phyloP scores from a whole-genome alignment of 2,113 vertebrate species.

The Atherinomorus stipes region DNA sequence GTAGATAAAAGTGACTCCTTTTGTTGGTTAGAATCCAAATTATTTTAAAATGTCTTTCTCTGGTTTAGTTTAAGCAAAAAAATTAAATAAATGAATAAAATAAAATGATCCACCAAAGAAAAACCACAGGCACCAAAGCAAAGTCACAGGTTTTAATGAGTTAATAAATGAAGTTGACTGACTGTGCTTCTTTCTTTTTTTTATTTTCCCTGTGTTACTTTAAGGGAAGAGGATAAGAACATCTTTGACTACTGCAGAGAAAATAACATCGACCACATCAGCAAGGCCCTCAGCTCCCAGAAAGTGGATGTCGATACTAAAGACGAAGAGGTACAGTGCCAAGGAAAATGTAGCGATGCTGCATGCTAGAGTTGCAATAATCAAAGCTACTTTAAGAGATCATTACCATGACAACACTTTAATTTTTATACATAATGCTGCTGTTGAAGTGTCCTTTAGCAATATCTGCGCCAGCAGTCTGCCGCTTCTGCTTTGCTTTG shows the following conservation, averaged over 20 bases:
- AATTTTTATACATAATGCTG: neutral
- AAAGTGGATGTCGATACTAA: slow-evolving; percentile 90
- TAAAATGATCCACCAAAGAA: neutral
- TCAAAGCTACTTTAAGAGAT: neutral
- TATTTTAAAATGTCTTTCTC: too few species aligned
- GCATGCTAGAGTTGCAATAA: neutral
- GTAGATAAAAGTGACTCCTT: too few species aligned
- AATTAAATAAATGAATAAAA: neutral
- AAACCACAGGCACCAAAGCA: neutral
- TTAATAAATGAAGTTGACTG: slow-evolving; percentile 5
- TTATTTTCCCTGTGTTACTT: slow-evolving; percentile 41
- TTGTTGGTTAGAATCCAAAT: too few species aligned
- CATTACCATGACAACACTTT: neutral
- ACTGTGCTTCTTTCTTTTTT: neutral
- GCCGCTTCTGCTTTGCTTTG: neutral
- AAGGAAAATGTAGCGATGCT: slow-evolving; percentile 3
- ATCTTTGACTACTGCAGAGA: slow-evolving; percentile 99
- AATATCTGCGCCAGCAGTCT: slow-evolving; percentile 9
- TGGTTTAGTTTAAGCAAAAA: too few species aligned
- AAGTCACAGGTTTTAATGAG: neutral
- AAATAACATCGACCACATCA: slow-evolving; percentile 94
- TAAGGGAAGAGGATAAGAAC: slow-evolving; percentile 97
- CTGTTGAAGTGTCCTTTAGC: slow-evolving; percentile 6
- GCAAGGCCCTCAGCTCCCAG: slow-evolving; percentile 89
- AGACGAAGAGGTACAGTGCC: slow-evolving; percentile 92